Percentiles rank a stretch among this genome's conserved stretches.
phyloP scores from a whole-genome alignment of 2,113 vertebrate species.

The Chaetodon trifascialis region DNA sequence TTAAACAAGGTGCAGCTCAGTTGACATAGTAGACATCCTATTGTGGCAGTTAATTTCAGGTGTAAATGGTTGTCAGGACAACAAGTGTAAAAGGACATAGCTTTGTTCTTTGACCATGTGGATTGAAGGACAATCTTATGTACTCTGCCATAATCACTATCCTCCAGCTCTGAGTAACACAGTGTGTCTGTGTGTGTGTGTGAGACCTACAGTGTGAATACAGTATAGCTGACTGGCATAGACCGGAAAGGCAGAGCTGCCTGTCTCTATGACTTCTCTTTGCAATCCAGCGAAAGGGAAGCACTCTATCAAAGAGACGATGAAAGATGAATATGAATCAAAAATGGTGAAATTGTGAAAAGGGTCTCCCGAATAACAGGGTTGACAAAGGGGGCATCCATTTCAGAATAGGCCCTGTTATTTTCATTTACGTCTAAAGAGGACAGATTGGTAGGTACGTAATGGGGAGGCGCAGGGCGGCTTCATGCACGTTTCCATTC shows the following conservation, averaged over 20 bases:
- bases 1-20: background rate
- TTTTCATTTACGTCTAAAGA: slow-evolving; percentile 67
- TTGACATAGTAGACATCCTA: background rate
- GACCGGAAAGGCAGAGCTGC: slow-evolving; percentile 14
- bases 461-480: slow-evolving; percentile 41
- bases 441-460: slow-evolving; percentile 58
- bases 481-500: slow-evolving; percentile 54
- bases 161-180: slow-evolving; percentile 20
- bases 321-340: slow-evolving; percentile 53
- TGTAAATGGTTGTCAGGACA: background rate
- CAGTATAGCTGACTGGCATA: slow-evolving; percentile 17
- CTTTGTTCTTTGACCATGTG: slow-evolving; percentile 17
- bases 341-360: slow-evolving; percentile 55
- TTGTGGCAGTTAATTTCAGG: slow-evolving; percentile 1
- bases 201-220: slow-evolving; percentile 29
- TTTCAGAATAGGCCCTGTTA: slow-evolving; percentile 57
- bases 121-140: slow-evolving; percentile 18
- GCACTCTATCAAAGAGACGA: slow-evolving; percentile 59
- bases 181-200: background rate
- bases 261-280: slow-evolving; percentile 57
- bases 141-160: slow-evolving; percentile 31
- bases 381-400: slow-evolving; percentile 57
- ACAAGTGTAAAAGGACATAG: slow-evolving; percentile 13
- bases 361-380: slow-evolving; percentile 45
- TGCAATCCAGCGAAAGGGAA: slow-evolving; percentile 65